Base-by-base conservation (phyloP, 2,888 invertebrate genomes). In the Trichacis sp. region DNA sequence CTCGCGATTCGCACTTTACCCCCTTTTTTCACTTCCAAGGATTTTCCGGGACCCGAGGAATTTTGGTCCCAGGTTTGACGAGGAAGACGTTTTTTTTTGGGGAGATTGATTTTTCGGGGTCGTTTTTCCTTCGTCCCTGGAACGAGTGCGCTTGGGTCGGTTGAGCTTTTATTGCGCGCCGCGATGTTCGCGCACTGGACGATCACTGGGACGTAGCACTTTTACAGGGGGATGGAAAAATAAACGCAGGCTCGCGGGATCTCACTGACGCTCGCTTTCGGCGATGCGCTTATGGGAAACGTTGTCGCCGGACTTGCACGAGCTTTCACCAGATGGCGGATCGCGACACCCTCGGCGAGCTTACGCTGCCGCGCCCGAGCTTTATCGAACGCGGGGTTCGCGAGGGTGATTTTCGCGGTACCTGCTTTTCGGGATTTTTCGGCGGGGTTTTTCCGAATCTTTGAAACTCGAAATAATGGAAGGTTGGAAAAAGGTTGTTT, bases 271-370 rank as follows among this genome's bases (percentile, higher is more conserved):
- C 80, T 79, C 76, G 77, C 76, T 76, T 78, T 78, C 73, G 76
- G 79, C 71, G 77, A 73, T 78, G 81, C 78, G 77, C 79, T 82
- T 78, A 79, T 75, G 79, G 80, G 75, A 73, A 69, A 76, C 73
- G 73, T 70, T 67, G 72, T 70, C 73, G 53, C 70, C 70, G 55
- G 69, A 73, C 68, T 76, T 80, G 60, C 50, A 43, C 19, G 53
- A 64, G 61, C 53, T 56, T 49, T 69, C 77, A 77, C 72, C 78
- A 82, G 82, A 79, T 82, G 81, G 71, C 81, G 72, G 58, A 51
- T 57, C 57, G 64, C 64, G 64, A 64, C 63, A 70, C 70, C 67
- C 70, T 69, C 70, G 70, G 67, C 73, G 68, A 61, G 50, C 19
- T 67, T 72, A 67, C 71, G 69, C 74, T 69, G 58, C 47, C 45